Conservation (phyloP, 2,888 invertebrate species). For the Phymatocera aterrima region DNA sequence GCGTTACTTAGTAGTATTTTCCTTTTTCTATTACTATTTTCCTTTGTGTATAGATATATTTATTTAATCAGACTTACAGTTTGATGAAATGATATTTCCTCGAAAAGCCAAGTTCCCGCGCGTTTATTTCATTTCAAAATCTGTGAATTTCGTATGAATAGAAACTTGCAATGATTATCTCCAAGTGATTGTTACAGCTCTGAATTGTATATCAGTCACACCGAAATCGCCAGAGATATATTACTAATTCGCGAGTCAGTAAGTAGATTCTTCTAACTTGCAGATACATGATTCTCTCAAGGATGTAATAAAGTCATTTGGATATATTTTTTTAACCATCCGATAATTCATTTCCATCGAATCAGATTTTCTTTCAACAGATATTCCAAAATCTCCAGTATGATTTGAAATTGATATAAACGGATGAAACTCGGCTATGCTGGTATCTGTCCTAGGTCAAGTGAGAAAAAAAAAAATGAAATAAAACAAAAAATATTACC, state of each 20-base stretch:
- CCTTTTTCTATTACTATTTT: not conserved
- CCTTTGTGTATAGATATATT: not conserved
- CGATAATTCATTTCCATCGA: no score
- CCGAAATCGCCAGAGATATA: no score
- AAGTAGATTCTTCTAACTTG: no score
- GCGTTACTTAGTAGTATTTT: constrained; percentile 17
- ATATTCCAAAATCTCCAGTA: not conserved
- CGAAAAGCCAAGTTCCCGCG: constrained; percentile 46
- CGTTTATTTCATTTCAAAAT: not conserved
- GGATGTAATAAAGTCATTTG: no score
- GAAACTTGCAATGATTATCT: no score
- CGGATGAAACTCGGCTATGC: not conserved
- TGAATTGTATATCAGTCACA: no score
- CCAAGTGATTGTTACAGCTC: no score
- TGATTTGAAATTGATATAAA: not conserved
- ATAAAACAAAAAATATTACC: no score
- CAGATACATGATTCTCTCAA: no score
- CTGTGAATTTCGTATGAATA: not conserved
- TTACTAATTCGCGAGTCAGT: no score
- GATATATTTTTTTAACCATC: no score
- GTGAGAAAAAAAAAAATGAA: no score
- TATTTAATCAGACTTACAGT: constrained; percentile 43
- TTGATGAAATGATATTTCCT: constrained; percentile 45
- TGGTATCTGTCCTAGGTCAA: constrained; percentile 20
- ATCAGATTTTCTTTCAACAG: not conserved